These are phyloP conservation scores for Manis pentadactyla DNA, from an alignment of 2,797 vertebrate genomes.

Conservation along the genomic window DNA sequence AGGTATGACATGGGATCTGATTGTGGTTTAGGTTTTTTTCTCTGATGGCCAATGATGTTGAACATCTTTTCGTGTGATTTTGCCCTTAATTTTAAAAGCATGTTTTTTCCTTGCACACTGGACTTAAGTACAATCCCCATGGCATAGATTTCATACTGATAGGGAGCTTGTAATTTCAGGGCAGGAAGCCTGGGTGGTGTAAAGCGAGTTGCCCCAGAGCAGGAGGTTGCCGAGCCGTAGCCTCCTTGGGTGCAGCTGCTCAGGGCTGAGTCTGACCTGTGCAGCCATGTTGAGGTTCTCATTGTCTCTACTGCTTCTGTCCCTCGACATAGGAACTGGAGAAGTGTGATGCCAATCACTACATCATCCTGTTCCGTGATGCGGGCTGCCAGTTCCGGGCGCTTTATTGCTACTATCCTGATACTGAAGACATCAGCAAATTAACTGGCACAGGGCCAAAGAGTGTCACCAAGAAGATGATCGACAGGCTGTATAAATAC, in stretches of 20 bases:
- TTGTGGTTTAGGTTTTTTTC: neutral
- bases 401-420: conserved; percentile 96
- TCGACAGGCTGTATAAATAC: conserved; percentile 99
- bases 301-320: accelerated
- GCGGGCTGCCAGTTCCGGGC: conserved; percentile 98
- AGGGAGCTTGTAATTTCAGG: too few relatives aligned
- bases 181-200: too few relatives aligned
- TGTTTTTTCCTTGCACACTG: too few relatives aligned
- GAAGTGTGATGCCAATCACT: conserved; percentile 97
- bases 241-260: too few relatives aligned
- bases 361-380: conserved; percentile 98
- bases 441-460: conserved; percentile 96
- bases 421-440: conserved; percentile 96
- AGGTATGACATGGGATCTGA: accelerated
- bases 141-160: neutral
- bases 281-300: too few relatives aligned
- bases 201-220: too few relatives aligned
- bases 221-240: too few relatives aligned
- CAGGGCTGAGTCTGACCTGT: too few relatives aligned
- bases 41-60: accelerated
- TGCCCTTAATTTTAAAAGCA: neutral
- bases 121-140: neutral
- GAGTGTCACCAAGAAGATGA: conserved; percentile 98
- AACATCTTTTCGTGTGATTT: neutral
- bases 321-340: conserved; percentile 91